Evolutionary conservation across 2,113 vertebrate species (phyloP).

Genomic region (Limnothrissa miodon): DNA sequence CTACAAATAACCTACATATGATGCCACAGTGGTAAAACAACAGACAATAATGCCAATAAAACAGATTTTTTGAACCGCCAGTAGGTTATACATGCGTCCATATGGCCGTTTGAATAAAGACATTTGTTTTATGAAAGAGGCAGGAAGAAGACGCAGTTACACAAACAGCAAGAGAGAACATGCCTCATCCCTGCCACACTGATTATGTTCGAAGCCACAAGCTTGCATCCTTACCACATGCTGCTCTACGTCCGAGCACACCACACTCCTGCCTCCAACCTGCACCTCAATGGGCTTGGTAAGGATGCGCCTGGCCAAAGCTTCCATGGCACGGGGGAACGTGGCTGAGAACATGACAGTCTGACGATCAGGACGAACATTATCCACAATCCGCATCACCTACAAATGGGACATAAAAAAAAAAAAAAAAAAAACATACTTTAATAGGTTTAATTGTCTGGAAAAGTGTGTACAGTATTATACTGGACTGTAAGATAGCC

Average conservation of each 20-base stretch:
- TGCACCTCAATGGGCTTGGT: conserved; percentile 93
- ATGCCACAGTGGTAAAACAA: too few species aligned
- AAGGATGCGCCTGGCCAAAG: conserved; percentile 91
- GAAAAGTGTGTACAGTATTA: neutral
- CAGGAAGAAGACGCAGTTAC: too few species aligned
- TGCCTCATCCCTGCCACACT: too few species aligned
- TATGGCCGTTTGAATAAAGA: too few species aligned
- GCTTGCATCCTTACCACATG: conserved; percentile 87
- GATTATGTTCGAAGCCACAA: neutral
- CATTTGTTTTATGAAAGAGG: too few species aligned
- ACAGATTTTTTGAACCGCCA: too few species aligned
- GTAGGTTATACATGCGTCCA: too few species aligned
- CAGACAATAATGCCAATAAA: too few species aligned
- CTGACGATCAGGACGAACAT: conserved; percentile 93
- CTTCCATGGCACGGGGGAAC: conserved; percentile 97
- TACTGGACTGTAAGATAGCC: neutral
- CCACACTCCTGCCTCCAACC: conserved; percentile 94
- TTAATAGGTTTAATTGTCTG: neutral
- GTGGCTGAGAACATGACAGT: conserved; percentile 99
- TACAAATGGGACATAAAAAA: conserved; percentile 46
- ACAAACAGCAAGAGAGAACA: too few species aligned
- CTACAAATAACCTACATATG: too few species aligned
- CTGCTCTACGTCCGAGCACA: conserved; percentile 96
- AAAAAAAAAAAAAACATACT: neutral
- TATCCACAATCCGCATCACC: conserved; percentile 99